phyloP scores from a whole-genome alignment of 2,888 invertebrate genomes.

The Campopleginae sp. region DNA sequence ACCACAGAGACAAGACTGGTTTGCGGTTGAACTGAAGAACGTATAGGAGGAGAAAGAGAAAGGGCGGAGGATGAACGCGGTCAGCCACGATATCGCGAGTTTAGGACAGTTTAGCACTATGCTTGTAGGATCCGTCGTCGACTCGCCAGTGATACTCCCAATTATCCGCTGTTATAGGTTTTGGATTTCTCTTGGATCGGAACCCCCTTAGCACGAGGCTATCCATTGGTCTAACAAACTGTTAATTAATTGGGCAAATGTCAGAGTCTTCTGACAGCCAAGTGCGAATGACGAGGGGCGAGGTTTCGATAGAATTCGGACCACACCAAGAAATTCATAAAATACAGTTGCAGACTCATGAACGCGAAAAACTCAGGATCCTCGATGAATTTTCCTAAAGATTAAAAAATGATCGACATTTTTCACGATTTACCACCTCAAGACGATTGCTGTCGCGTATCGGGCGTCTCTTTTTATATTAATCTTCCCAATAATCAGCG shows the following conservation, averaged over 20 bases:
- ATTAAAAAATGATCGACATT: too few relatives aligned
- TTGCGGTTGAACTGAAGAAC: slow-evolving; percentile 52
- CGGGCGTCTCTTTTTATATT: neutral
- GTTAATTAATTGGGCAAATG: slow-evolving; percentile 36
- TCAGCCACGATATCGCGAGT: slow-evolving; percentile 61
- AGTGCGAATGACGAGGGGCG: neutral
- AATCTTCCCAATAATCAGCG: neutral
- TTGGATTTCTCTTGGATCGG: slow-evolving; percentile 41
- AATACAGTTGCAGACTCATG: slow-evolving; percentile 4
- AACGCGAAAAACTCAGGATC: neutral
- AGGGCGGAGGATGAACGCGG: slow-evolving; percentile 23
- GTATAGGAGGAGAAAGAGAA: neutral
- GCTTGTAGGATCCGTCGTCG: slow-evolving; percentile 41
- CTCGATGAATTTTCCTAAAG: neutral
- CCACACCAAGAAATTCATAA: slow-evolving; percentile 38
- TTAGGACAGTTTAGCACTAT: slow-evolving; percentile 64
- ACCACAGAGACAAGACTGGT: slow-evolving; percentile 41
- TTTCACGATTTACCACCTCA: too few relatives aligned
- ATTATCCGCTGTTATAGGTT: slow-evolving; percentile 61
- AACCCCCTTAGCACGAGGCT: slow-evolving; percentile 6
- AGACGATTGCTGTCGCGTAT: too few relatives aligned
- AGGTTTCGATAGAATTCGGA: slow-evolving; percentile 4
- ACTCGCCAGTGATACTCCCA: slow-evolving; percentile 49
- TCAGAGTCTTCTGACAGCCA: slow-evolving; percentile 34
- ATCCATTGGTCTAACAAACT: slow-evolving; percentile 25